Evolutionary conservation across 2,797 vertebrate species (phyloP), one percentile per base, ranked within the genome.

Genomic region (Lacerta agilis): DNA sequence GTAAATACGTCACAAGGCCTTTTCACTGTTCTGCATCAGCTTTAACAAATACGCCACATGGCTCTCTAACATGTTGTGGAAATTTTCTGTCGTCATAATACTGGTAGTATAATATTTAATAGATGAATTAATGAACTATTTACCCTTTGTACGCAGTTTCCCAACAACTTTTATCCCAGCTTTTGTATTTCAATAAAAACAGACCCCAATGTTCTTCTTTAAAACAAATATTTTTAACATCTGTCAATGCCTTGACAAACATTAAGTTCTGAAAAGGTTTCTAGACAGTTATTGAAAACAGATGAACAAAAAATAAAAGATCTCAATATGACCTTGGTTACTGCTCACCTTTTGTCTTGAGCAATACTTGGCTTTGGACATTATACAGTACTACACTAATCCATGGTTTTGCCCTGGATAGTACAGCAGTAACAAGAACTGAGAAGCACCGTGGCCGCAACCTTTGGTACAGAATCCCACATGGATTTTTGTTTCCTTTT

Each of bases 201-300:
- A 79, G 7, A 45, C n/a, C 3, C 17, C 58, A 29, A 11, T 67
- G 72, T 6, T 78, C 20, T 13, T n/a, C 20, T 77, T 78, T 45
- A 78, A 86, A 55, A n/a, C 38, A 85, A 91, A 86, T 17, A 69
- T 83, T 41, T 91, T 86, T 89, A 15, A 91, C 84, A 92, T 58
- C 23, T 78, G 2, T 41, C 43, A 76, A 11, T 33, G 29, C 87
- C 17, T 2, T 58, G 76, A 86, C 87, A 72, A 2, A 85, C 67
- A 75, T 55, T 77, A 83, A 9, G 0, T 1, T 8, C 1, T 43
- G 49, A 85, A 67, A 77, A 77, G 0, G 8, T 6, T 1, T 9
- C 85, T 85, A 76, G 23, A 20, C 58, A 76, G 29, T 75, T 82
- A 49, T 86, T 17, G 73, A 43, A 1, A 85, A 67, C 75, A 0